A percentile compares a stretch with the other conserved stretches of the same genome.
Evolutionary conservation across 2,797 vertebrate genomes (phyloP).

Genomic region (Psittacula echo): DNA sequence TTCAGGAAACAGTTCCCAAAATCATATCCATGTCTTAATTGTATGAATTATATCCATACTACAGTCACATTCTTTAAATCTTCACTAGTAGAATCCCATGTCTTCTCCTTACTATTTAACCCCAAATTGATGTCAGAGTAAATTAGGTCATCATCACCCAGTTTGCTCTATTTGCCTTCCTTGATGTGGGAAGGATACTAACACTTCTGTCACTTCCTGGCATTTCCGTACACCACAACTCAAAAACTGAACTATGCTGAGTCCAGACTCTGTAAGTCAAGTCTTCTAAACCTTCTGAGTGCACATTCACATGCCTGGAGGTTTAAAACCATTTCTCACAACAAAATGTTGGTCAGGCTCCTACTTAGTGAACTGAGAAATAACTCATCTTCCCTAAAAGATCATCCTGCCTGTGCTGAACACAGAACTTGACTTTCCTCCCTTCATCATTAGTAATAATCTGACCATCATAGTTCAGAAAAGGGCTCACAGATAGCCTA

Average conservation of each 20-base stretch:
- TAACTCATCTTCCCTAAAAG: not conserved
- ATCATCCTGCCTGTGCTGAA: not conserved
- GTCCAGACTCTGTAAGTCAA: not conserved
- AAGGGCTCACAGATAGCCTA: not conserved
- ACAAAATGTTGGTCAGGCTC: not conserved
- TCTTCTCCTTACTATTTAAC: not conserved
- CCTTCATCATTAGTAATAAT: not conserved
- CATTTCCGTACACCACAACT: not conserved
- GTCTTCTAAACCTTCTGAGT: not conserved
- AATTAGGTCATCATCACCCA: not conserved
- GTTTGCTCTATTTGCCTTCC: not conserved
- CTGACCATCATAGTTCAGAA: not conserved
- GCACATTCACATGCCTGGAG: not conserved
- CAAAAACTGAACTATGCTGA: not conserved
- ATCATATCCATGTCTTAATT: not conserved
- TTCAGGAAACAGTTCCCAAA: not conserved
- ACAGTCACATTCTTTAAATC: not conserved
- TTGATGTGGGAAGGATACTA: not conserved
- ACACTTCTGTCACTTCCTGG: not conserved
- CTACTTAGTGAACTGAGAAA: not conserved
- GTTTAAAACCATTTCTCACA: not conserved
- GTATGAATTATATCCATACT: not conserved
- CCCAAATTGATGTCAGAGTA: not conserved
- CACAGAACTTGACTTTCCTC: not conserved
- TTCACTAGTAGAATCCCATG: not conserved